A percentile compares a stretch with the other conserved stretches of the same genome.
Evolutionary conservation across 2,797 vertebrate genomes (phyloP).

Genomic region (Onychomys arenicola): DNA sequence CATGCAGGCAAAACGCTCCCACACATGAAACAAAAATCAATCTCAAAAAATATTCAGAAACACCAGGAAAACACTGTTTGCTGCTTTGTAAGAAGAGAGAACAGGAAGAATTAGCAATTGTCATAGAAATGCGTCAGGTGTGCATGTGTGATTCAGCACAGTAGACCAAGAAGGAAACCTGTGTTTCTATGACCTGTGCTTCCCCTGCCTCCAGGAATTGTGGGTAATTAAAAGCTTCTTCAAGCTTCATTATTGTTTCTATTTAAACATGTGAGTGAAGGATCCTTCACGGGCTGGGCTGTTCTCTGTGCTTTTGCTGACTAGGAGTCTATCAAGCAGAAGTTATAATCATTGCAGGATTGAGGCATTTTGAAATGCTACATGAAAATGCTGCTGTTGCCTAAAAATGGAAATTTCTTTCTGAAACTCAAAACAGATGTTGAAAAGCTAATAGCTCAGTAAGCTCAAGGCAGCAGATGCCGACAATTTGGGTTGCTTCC

Average conservation of each 20-base stretch:
- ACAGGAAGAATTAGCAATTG: not conserved
- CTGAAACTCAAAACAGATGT: slow-evolving; percentile 75
- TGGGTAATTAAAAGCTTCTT: slow-evolving; percentile 60
- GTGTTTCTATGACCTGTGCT: not conserved
- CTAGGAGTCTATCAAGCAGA: slow-evolving; percentile 67
- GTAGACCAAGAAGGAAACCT: slow-evolving; percentile 38
- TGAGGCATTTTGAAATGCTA: slow-evolving; percentile 70
- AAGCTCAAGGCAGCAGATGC: slow-evolving; percentile 72
- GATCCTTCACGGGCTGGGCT: not conserved
- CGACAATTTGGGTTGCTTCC: slow-evolving; percentile 59
- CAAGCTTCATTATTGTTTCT: slow-evolving; percentile 17
- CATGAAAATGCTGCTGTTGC: slow-evolving; percentile 66
- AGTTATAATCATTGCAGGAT: slow-evolving; percentile 75
- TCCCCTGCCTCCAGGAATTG: not conserved
- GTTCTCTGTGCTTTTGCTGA: slow-evolving; percentile 66
- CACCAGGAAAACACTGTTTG: not conserved
- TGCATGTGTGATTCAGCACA: not conserved
- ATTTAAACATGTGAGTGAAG: slow-evolving; percentile 64
- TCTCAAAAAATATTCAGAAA: slow-evolving; percentile 17
- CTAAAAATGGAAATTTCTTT: slow-evolving; percentile 80
- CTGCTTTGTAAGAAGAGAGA: slow-evolving; percentile 17
- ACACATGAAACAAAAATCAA: not conserved
- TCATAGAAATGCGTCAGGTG: not conserved
- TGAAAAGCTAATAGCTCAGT: slow-evolving; percentile 76
- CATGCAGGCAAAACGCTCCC: not conserved